Base-by-base conservation (phyloP, 2,888 invertebrate genomes). In the Prosapia bicincta region DNA sequence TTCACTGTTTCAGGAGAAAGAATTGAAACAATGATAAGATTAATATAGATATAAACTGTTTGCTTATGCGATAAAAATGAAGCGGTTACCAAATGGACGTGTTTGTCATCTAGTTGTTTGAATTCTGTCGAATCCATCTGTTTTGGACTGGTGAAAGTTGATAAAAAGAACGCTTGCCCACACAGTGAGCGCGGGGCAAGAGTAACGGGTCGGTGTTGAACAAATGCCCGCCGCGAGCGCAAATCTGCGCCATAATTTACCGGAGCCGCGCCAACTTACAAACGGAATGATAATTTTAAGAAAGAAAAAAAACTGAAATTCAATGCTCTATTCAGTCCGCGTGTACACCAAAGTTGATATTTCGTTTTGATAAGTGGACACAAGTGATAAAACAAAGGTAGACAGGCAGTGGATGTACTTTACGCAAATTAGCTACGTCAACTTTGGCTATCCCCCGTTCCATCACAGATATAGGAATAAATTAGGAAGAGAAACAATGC, bases 391-490 rank as follows among this genome's bases (percentile, higher is more conserved):
- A 75, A 75, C 75, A 75, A 75, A 75, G 75, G 66, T 32, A 43
- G 32, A 70, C 25, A 32, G 70, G 3, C 32, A 24, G 24, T 5
- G 23, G 66, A 71, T 32, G 71, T 71, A 71, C 71, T 75, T 75
- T 75, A 75, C 71, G 75, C 75, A 75, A 75, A 75, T 75, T 75
- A 75, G 75, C 75, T 38, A 28, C 75, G 75, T 75, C 75, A 75
- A 38, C 67, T 71, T 66, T 13, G 75, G 68, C 75, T 71, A 71
- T 71, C 71, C 38, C 43, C 54, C 75, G 66, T 67, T 75, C 71
- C 67, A 71, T 75, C 75, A 71, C 68, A 66, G 75, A 75, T 75
- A 75, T 75, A 67, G 43, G 75, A 75, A 75, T 75, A 75, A 71
- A 75, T 75, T 75, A 75, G 67, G 38, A 3, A 54, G 10, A 68